Evolutionary conservation across 2,888 invertebrate species (phyloP).

Genomic region (Amphipoea lucens): DNA sequence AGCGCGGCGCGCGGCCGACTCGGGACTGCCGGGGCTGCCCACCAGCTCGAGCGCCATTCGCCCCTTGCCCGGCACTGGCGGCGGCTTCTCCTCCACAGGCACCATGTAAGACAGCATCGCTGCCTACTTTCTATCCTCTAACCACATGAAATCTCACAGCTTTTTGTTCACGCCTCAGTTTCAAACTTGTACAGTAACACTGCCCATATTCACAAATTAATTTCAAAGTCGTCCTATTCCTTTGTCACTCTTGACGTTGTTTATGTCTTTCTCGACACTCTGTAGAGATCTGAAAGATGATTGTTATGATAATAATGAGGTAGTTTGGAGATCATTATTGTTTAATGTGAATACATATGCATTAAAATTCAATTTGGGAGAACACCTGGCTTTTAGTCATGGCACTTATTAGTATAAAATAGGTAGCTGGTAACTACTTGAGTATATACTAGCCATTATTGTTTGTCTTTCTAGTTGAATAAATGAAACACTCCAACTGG

Average conservation of each 20-base stretch:
- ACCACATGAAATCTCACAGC: constrained; percentile 59
- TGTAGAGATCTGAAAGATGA: constrained; percentile 79
- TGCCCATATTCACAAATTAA: constrained; percentile 52
- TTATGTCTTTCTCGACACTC: constrained; percentile 60
- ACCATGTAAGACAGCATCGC: constrained; percentile 95
- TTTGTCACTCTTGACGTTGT: constrained; percentile 46
- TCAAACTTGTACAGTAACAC: constrained; percentile 58
- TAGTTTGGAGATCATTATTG: constrained; percentile 34
- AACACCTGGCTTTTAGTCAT: constrained; percentile 1
- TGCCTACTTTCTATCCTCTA: constrained; percentile 65
- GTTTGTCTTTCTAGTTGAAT: background rate
- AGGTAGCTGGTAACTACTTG: background rate
- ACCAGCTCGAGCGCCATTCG: constrained; percentile 88
- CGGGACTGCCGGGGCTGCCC: constrained; percentile 82
- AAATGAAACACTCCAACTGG: background rate
- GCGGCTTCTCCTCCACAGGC: constrained; percentile 94
- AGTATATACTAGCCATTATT: background rate
- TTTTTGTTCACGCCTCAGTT: constrained; percentile 58
- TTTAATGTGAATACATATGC: constrained; percentile 31
- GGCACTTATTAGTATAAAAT: background rate
- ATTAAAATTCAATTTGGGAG: constrained; percentile 29
- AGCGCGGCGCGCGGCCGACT: constrained; percentile 77
- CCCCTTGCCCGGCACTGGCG: constrained; percentile 90
- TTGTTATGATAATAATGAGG: constrained; percentile 56
- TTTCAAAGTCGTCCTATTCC: constrained; percentile 41